A percentile compares a stretch with the other conserved stretches of the same genome.
These are phyloP conservation scores for Diadophis punctatus DNA, from an alignment of 2,113 vertebrate species.

Conservation along the genomic window DNA sequence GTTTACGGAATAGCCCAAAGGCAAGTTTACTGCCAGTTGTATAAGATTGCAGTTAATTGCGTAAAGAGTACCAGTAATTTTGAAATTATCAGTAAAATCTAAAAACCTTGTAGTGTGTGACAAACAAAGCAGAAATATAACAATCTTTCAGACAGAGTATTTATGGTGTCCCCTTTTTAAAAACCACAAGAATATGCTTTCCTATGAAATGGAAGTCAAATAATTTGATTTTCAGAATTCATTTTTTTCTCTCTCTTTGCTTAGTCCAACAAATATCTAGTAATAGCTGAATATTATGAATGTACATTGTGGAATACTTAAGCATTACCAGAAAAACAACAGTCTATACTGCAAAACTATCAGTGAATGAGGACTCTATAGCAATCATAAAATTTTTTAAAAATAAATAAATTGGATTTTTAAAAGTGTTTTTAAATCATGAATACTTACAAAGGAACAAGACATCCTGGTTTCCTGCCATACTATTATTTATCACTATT, in stretches of 20 bases:
- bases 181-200: background rate
- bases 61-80: background rate
- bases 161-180: background rate
- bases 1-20: background rate
- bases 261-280: background rate
- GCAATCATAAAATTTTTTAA: background rate
- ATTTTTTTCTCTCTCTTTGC: background rate
- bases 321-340: background rate
- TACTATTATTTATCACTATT: background rate
- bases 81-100: background rate
- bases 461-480: background rate
- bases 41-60: background rate
- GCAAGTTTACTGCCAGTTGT: background rate
- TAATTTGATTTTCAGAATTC: background rate
- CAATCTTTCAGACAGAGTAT: background rate
- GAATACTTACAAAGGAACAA: background rate
- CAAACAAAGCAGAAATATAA: background rate
- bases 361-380: background rate
- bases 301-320: background rate
- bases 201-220: background rate
- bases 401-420: background rate
- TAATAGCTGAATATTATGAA: background rate
- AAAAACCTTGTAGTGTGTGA: background rate
- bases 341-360: background rate
- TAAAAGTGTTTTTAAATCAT: background rate